Evolutionary conservation across 2,797 vertebrate species (phyloP).

Genomic region (Catamblyrhynchus diadema): DNA sequence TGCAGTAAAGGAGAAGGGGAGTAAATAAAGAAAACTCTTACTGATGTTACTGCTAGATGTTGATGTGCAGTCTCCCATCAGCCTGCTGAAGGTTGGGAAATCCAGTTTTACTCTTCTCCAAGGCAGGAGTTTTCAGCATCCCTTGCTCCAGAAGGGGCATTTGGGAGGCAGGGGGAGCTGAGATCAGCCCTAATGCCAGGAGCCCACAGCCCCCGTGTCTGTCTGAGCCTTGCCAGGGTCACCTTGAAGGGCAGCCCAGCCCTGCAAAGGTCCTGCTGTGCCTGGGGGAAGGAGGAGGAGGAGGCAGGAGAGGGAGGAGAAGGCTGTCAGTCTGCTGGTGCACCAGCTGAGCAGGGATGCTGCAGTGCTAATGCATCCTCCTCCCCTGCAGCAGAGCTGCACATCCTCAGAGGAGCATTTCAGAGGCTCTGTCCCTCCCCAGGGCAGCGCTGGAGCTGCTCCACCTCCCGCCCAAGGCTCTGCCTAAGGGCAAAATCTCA

Average conservation of each 20-base stretch:
- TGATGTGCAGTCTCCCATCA: background rate
- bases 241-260: background rate
- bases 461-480: conserved; percentile 42
- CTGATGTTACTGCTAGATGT: too few species aligned
- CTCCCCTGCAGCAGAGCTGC: background rate
- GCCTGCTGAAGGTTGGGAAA: background rate
- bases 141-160: background rate
- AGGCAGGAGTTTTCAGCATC: background rate
- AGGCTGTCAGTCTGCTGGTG: background rate
- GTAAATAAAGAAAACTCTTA: too few species aligned
- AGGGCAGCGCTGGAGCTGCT: background rate
- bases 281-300: background rate
- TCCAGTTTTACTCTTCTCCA: background rate
- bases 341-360: background rate
- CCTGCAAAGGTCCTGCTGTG: background rate
- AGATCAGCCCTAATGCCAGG: accelerated
- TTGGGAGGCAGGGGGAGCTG: background rate
- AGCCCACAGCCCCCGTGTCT: background rate
- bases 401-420: background rate
- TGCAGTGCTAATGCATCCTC: background rate
- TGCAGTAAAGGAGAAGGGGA: too few species aligned
- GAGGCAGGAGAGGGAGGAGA: background rate
- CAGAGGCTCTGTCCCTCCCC: background rate
- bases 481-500: conserved; percentile 53
- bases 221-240: background rate